Conservation (phyloP, 2,888 invertebrate genomes). For the Drosophila formosana region DNA sequence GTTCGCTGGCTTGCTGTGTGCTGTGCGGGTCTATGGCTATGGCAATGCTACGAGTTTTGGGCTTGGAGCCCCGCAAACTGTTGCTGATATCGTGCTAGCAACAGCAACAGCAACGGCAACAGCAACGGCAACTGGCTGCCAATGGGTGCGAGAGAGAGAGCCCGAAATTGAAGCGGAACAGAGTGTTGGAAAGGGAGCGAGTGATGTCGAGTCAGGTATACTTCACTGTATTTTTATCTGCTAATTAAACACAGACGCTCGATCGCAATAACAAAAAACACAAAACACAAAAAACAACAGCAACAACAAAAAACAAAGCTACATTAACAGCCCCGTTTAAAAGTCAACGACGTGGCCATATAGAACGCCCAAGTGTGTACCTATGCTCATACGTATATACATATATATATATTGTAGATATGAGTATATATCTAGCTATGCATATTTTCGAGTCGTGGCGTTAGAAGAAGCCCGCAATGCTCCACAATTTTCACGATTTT, state of each 20-base stretch:
- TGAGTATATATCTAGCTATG: slow-evolving; percentile 8
- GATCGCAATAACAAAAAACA: slow-evolving; percentile 55
- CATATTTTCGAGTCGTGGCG: slow-evolving; percentile 36
- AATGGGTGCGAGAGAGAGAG: slow-evolving; percentile 34
- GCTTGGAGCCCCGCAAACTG: slow-evolving; percentile 11
- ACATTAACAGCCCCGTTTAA: slow-evolving; percentile 67
- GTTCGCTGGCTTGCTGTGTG: slow-evolving; percentile 22
- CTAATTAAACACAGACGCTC: slow-evolving; percentile 82
- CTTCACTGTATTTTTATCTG: slow-evolving; percentile 78
- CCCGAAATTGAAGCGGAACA: slow-evolving; percentile 2
- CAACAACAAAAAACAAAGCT: slow-evolving; percentile 34
- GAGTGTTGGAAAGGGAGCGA: slow-evolving; percentile 22
- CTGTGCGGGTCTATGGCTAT: slow-evolving; percentile 45
- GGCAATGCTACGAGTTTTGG: slow-evolving; percentile 7
- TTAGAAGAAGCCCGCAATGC: slow-evolving; percentile 28
- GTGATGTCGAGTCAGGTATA: slow-evolving; percentile 36
- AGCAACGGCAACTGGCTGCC: background rate
- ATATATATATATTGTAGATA: background rate
- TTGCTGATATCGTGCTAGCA: slow-evolving; percentile 53
- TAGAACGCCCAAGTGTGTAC: slow-evolving; percentile 15
- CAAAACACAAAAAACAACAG: slow-evolving; percentile 16
- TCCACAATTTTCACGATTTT: slow-evolving; percentile 38
- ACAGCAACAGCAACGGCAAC: slow-evolving; percentile 4
- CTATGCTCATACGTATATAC: slow-evolving; percentile 8
- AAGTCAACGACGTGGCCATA: slow-evolving; percentile 77